Conservation (phyloP, 2,888 invertebrate species). For the Tenthredo mesomela region DNA sequence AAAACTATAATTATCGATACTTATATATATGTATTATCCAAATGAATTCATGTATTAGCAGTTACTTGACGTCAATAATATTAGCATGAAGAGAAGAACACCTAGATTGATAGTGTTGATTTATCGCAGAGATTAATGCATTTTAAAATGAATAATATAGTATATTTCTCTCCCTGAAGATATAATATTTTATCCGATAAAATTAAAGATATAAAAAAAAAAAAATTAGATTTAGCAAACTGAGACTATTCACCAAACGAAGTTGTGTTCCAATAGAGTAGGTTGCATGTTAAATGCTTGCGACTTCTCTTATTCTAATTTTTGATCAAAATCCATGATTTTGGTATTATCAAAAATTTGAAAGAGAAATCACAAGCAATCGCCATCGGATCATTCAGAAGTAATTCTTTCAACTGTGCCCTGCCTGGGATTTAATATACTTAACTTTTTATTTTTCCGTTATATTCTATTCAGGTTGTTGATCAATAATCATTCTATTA, state of each 20-base stretch:
- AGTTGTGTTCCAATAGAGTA: constrained; percentile 74
- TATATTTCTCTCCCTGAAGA: constrained; percentile 30
- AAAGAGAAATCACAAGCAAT: constrained; percentile 14
- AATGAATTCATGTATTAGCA: background rate
- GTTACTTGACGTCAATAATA: background rate
- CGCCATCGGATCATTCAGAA: constrained; percentile 38
- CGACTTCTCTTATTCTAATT: constrained; percentile 27
- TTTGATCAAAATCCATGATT: background rate
- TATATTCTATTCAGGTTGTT: background rate
- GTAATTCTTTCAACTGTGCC: constrained; percentile 21
- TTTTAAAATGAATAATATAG: constrained; percentile 23
- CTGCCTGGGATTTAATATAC: constrained; percentile 7
- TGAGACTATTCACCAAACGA: constrained; percentile 74
- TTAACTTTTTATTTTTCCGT: background rate
- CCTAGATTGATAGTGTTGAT: constrained; percentile 1
- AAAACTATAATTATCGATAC: background rate
- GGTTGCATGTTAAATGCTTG: constrained; percentile 62
- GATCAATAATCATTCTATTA: background rate
- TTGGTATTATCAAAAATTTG: constrained; percentile 14
- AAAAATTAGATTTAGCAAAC: constrained; percentile 60
- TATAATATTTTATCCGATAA: constrained; percentile 59
- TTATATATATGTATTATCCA: too few species aligned
- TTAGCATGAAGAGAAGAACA: background rate
- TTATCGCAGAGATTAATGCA: constrained; percentile 22
- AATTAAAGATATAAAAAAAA: constrained; percentile 56